Base-by-base conservation (phyloP, 2,113 vertebrate species). In the Strigops habroptila region DNA sequence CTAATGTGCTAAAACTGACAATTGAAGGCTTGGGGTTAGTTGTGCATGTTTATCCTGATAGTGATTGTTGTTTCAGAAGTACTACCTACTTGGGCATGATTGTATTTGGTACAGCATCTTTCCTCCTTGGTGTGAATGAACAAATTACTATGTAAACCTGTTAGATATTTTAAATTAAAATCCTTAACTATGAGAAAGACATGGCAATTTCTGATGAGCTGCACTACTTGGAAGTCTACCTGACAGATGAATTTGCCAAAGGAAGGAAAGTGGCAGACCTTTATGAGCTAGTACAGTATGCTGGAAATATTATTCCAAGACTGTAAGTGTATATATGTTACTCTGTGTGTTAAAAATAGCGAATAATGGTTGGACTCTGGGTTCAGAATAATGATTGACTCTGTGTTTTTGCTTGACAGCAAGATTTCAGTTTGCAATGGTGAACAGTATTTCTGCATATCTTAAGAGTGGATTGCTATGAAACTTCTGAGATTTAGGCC, bases 141-240 rank as follows among this genome's bases (percentile, higher is more conserved):
- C 18, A 81, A 41, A 35, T 67, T 31, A 14, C 19, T 33, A 1
- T 24, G 13, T 60, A 62, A 74, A 43, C 44, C 9, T 27, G 3
- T 65, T 92, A 48, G 28, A 22, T 11, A 7, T 53, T 63, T 3
- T 62, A 12, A 18, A 22, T 79, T 93, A 87, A 74, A 86, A 37
- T 92, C 97, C 98, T 97, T 99, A 97, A 98, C 96, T 37, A 5
- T 69, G 49, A 64, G 62, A 48, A 97, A 99, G 99, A 99, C 80
- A 99, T 99, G 99, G 99, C 99, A 31, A 99, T 99, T 95, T 99
- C 99, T 76, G 99, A 99, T 89, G 99, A 99, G 76, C 98, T 99
- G 19, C 99, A 99, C 97, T 99, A 99, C 97, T 96, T 99, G 74
- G 99, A 99, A 94, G 99, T 99, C 77, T 99, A 99, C 94, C 97